Evolutionary conservation across 2,888 invertebrate genomes (phyloP).

Genomic region (Lepidocyrtoides sp.): DNA sequence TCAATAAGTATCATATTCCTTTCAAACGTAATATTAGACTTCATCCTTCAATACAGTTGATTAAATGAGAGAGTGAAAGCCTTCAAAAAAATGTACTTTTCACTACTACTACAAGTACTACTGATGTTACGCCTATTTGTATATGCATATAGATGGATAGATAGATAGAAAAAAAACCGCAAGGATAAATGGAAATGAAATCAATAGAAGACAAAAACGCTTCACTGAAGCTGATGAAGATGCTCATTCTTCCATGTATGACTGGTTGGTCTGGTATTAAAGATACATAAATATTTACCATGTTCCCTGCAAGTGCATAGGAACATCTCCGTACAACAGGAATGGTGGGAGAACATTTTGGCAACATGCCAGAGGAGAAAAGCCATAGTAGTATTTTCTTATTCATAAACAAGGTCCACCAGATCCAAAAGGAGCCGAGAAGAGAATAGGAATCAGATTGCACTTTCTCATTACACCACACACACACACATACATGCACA

Average conservation of each 20-base stretch:
- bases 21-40: neutral
- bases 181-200: slow-evolving; percentile 42
- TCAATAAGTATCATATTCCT: neutral
- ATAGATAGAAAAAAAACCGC: slow-evolving; percentile 12
- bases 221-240: slow-evolving; percentile 31
- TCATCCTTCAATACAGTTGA: neutral
- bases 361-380: slow-evolving; percentile 57
- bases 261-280: neutral
- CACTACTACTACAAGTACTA: neutral
- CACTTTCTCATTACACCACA: slow-evolving; percentile 68
- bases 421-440: slow-evolving; percentile 2
- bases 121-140: too few species aligned
- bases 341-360: slow-evolving; percentile 7
- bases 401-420: slow-evolving; percentile 70
- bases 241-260: neutral
- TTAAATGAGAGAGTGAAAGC: neutral
- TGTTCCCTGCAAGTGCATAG: neutral
- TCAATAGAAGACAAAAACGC: slow-evolving; percentile 50
- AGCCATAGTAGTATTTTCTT: slow-evolving; percentile 47
- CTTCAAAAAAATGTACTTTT: neutral
- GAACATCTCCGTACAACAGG: neutral
- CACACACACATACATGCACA: slow-evolving; percentile 27
- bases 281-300: too few species aligned
- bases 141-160: neutral
- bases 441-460: slow-evolving; percentile 65